These are phyloP conservation scores for Acronicta leporina DNA, from an alignment of 2,888 invertebrate genomes.

Conservation along the genomic window DNA sequence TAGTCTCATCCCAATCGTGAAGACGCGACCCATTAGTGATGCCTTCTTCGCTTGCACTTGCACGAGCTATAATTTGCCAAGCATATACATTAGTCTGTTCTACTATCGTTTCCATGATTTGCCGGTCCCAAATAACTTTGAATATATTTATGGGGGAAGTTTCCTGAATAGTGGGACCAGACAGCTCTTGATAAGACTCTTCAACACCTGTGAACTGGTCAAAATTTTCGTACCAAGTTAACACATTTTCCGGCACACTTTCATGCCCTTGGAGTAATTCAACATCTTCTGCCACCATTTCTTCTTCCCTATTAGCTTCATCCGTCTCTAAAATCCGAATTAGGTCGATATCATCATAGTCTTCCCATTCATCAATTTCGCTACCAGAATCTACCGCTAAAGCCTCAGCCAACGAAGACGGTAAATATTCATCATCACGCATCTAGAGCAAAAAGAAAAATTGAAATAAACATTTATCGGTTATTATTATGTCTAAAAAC, in stretches of 20 bases:
- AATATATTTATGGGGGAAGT: conserved; percentile 34
- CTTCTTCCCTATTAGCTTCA: conserved; percentile 19
- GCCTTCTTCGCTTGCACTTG: conserved; percentile 22
- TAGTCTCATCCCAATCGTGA: conserved; percentile 21
- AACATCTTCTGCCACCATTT: no score
- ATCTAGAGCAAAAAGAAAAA: conserved; percentile 1
- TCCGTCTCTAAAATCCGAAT: conserved; percentile 28
- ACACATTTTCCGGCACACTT: no score
- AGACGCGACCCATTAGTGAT: conserved; percentile 24
- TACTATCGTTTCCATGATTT: conserved; percentile 30
- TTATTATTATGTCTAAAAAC: conserved; percentile 9
- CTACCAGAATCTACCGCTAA: no score
- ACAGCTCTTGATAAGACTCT: conserved; percentile 29
- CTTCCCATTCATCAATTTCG: no score
- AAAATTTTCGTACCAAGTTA: conserved; percentile 16
- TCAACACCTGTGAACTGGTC: conserved; percentile 12
- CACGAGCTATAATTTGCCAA: no score
- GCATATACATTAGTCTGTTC: conserved; percentile 8
- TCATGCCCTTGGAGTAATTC: no score
- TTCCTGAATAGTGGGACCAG: conserved; percentile 29
- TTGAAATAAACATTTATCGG: conserved; percentile 7
- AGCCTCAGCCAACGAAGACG: conserved; percentile 16
- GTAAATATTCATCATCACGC: conserved; percentile 30
- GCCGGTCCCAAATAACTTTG: conserved; percentile 31
- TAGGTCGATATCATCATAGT: conserved; percentile 24